Percentiles rank a stretch among this genome's conserved stretches.
These are phyloP conservation scores for Melipona quadrifasciata DNA, from an alignment of 1,140 invertebrate species.

Conservation along the genomic window DNA sequence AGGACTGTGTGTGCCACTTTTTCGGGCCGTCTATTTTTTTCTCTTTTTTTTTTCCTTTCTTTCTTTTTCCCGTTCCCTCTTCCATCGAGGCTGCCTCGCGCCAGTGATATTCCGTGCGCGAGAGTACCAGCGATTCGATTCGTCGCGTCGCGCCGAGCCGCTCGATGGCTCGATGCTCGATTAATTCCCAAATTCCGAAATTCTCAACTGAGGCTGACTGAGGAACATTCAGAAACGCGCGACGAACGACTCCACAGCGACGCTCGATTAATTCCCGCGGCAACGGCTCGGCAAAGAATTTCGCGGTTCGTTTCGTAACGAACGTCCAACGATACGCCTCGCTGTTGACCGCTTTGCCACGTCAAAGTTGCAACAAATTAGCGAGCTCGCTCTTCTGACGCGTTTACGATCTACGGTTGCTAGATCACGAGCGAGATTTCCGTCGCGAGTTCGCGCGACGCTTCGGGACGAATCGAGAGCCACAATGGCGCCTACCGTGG, in stretches of 20 bases:
- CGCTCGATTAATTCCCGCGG: slow-evolving; percentile 12
- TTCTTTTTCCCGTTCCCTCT: background rate
- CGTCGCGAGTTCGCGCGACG: no score
- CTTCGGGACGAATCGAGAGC: no score
- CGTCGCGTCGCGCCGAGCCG: background rate
- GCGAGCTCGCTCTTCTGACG: background rate
- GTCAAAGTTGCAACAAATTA: background rate
- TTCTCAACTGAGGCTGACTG: background rate
- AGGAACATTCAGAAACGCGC: background rate
- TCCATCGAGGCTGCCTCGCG: background rate
- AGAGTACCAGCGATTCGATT: background rate
- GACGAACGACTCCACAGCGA: background rate
- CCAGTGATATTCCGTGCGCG: background rate
- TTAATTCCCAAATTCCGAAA: slow-evolving; percentile 11
- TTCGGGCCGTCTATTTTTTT: slow-evolving; percentile 40
- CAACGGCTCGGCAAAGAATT: slow-evolving; percentile 12
- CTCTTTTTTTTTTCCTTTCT: background rate
- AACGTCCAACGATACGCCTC: background rate
- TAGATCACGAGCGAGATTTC: background rate
- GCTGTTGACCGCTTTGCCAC: background rate
- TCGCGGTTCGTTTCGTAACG: background rate
- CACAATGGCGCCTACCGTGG: background rate
- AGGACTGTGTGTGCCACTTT: slow-evolving; percentile 56
- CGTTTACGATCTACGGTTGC: background rate
- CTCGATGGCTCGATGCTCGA: background rate